phyloP scores from a whole-genome alignment of 2,797 vertebrate genomes.

The Psittacula derbiana region DNA sequence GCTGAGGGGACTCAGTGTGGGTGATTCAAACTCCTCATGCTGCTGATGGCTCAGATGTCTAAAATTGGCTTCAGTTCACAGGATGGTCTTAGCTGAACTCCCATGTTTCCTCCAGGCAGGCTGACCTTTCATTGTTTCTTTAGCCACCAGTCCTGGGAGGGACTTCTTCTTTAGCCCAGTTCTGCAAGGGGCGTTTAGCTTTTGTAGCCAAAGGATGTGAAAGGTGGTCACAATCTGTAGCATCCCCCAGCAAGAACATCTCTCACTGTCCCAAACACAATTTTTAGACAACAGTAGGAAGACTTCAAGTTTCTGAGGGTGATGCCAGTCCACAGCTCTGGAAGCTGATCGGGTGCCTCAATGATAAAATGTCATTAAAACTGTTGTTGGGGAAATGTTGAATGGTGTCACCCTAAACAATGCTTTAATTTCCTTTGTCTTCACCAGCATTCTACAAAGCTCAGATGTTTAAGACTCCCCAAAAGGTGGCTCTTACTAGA shows the following conservation, averaged over 20 bases:
- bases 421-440: accelerated
- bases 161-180: too few relatives aligned
- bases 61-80: not conserved
- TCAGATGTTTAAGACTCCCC: not conserved
- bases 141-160: not conserved
- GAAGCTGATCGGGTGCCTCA: not conserved
- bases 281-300: not conserved
- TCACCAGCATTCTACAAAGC: not conserved
- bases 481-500: not conserved
- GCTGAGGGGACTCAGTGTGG: not conserved
- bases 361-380: not conserved
- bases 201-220: not conserved
- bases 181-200: not conserved
- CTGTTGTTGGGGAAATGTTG: not conserved
- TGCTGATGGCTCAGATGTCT: not conserved
- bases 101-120: accelerated
- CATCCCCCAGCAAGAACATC: not conserved
- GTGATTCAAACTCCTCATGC: not conserved
- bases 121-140: not conserved
- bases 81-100: not conserved
- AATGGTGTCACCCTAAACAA: accelerated
- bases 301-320: not conserved
- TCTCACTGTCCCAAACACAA: not conserved
- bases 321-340: accelerated
- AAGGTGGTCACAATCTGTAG: not conserved